Conservation (phyloP, 2,888 invertebrate species). For the Phengaris arion region DNA sequence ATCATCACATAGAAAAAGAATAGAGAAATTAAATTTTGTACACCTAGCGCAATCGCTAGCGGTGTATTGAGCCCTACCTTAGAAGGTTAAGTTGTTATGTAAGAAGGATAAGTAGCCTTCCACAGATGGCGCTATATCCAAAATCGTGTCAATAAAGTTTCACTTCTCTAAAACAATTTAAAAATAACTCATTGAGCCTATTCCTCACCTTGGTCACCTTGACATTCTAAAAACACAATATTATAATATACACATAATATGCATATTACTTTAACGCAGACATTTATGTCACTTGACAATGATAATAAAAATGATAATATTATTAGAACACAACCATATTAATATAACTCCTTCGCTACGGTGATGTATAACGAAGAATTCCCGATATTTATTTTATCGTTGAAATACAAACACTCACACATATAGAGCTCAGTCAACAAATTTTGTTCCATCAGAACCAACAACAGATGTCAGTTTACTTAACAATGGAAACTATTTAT, state of each 20-base stretch:
- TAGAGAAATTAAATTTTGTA: too few species aligned
- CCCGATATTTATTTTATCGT: conserved; percentile 8
- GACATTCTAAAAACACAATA: neutral
- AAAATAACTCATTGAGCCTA: neutral
- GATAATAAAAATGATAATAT: neutral
- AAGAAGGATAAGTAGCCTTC: too few species aligned
- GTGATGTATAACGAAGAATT: conserved; percentile 7
- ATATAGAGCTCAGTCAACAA: conserved; percentile 9
- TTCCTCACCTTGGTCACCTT: neutral
- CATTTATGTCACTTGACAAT: neutral
- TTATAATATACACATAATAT: neutral
- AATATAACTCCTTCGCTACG: conserved; percentile 17
- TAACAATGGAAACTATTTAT: conserved; percentile 15
- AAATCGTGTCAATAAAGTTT: too few species aligned
- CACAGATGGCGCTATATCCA: too few species aligned
- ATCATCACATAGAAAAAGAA: too few species aligned
- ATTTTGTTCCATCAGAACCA: conserved; percentile 22
- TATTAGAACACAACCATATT: neutral
- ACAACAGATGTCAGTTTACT: conserved; percentile 12
- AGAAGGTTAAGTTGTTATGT: too few species aligned
- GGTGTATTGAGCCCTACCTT: too few species aligned
- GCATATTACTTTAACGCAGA: neutral
- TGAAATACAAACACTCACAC: conserved; percentile 6
- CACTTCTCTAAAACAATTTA: too few species aligned
- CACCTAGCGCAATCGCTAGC: too few species aligned